A percentile compares a stretch with the other conserved stretches of the same genome.
Evolutionary conservation across 2,797 vertebrate species (phyloP).

Genomic region (Bucorvus abyssinicus): DNA sequence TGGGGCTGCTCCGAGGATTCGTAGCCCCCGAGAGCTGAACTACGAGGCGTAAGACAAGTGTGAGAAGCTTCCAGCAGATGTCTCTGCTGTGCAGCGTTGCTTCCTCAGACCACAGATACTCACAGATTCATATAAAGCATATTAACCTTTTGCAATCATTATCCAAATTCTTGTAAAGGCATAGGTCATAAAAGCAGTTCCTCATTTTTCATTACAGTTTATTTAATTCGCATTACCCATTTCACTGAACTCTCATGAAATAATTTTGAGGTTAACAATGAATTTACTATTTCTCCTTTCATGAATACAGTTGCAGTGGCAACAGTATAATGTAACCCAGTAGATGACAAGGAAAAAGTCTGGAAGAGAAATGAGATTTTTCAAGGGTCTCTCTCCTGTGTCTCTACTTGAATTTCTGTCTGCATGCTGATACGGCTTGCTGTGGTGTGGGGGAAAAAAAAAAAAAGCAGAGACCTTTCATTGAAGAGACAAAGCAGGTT

Average conservation of each 20-base stretch:
- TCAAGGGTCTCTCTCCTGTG: neutral
- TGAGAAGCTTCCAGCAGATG: slow-evolving; percentile 70
- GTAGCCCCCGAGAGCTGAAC: neutral
- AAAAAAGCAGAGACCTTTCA: neutral
- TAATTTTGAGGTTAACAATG: slow-evolving; percentile 39
- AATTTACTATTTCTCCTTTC: slow-evolving; percentile 16
- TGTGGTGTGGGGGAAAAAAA: neutral
- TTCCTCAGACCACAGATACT: neutral
- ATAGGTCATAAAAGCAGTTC: neutral
- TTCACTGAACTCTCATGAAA: slow-evolving; percentile 17
- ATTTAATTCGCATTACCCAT: slow-evolving; percentile 47
- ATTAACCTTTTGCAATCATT: slow-evolving; percentile 49
- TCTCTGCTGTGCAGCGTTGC: slow-evolving; percentile 65
- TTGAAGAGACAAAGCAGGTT: neutral
- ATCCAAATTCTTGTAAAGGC: slow-evolving; percentile 36
- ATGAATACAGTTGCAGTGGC: neutral
- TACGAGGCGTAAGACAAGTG: rapidly evolving
- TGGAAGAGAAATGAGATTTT: neutral
- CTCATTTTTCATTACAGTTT: slow-evolving; percentile 42
- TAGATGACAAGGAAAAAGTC: neutral
- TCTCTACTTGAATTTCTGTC: neutral
- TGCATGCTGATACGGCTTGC: neutral
- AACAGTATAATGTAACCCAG: neutral
- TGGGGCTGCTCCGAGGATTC: rapidly evolving
- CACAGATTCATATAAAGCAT: slow-evolving; percentile 20